Percentiles rank a stretch among this genome's conserved stretches.
These are phyloP conservation scores for Bos javanicus DNA, from an alignment of 2,113 vertebrate species.

Conservation along the genomic window DNA sequence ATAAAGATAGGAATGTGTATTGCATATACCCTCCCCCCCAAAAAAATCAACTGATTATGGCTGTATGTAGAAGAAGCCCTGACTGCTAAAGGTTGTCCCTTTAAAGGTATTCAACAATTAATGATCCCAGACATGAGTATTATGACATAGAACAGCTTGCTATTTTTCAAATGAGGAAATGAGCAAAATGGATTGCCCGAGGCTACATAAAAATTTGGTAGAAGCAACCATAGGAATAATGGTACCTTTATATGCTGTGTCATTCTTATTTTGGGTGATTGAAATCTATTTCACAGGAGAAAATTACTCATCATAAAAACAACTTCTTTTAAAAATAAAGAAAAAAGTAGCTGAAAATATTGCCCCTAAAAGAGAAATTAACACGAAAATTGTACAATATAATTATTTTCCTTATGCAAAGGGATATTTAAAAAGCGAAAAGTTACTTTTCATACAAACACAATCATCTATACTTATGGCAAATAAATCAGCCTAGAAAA, in stretches of 20 bases:
- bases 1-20: background rate
- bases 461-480: background rate
- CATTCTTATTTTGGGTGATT: background rate
- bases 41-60: background rate
- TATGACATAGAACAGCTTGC: background rate
- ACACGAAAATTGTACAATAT: background rate
- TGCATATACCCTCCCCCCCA: background rate
- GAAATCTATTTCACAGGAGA: slow-evolving; percentile 6
- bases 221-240: slow-evolving; percentile 15
- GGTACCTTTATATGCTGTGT: background rate
- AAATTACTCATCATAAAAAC: background rate
- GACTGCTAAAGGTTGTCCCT: background rate
- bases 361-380: background rate
- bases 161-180: slow-evolving; percentile 25
- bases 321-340: background rate
- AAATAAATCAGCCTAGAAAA: background rate
- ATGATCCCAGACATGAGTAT: background rate
- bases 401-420: slow-evolving; percentile 10
- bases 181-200: background rate
- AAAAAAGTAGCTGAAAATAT: slow-evolving; percentile 1
- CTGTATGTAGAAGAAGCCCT: background rate
- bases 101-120: slow-evolving; percentile 1
- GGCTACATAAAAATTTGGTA: background rate
- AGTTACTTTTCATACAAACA: background rate
- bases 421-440: background rate